Percentiles rank a stretch among this genome's conserved stretches.
Conservation (phyloP, 2,797 vertebrate species). For the Catharus ustulatus region DNA sequence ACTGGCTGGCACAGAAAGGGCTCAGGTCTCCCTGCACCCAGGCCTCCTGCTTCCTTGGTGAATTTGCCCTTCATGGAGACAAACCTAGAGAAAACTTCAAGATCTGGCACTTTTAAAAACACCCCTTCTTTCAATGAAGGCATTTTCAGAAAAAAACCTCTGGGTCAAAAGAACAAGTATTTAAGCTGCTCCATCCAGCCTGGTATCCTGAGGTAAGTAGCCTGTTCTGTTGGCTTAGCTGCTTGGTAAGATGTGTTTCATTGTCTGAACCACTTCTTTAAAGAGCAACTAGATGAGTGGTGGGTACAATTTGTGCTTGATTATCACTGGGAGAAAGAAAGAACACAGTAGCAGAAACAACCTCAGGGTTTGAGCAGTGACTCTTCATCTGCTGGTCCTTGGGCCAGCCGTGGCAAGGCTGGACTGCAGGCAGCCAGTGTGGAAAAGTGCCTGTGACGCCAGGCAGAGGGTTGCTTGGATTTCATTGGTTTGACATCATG, state of each 20-base stretch:
- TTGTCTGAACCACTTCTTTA: neutral
- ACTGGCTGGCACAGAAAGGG: neutral
- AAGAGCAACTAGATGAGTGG: neutral
- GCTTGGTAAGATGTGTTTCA: accelerated
- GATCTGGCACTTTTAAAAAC: neutral
- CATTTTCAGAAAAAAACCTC: neutral
- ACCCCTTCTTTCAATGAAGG: neutral
- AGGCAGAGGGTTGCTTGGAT: neutral
- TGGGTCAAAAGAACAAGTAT: neutral
- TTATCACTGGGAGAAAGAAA: neutral
- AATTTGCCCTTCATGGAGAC: neutral
- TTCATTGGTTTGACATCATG: neutral
- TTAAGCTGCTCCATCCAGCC: neutral
- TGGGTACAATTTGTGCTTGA: neutral
- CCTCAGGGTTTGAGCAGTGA: neutral
- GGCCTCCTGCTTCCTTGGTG: neutral
- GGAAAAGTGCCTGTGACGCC: accelerated
- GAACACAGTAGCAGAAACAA: neutral
- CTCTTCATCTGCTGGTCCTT: neutral
- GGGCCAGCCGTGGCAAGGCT: accelerated
- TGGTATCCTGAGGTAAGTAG: neutral
- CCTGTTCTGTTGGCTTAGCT: neutral
- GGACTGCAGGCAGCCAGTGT: neutral
- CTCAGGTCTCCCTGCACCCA: neutral
- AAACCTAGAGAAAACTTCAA: neutral